These are phyloP conservation scores for Drosophila trichaetosa DNA, from an alignment of 2,888 invertebrate species.

Conservation along the genomic window DNA sequence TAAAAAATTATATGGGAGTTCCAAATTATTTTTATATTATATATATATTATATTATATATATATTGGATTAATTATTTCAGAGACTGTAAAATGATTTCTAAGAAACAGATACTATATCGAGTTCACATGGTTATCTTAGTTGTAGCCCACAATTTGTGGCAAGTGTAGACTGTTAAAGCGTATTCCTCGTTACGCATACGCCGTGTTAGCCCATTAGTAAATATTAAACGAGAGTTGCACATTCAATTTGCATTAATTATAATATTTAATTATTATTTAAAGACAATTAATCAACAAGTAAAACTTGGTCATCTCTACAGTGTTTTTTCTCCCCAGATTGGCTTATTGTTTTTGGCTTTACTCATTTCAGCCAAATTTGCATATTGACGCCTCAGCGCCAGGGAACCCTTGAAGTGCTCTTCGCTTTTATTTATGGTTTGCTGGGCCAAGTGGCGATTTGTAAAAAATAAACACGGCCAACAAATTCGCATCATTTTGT, in stretches of 20 bases:
- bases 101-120: background rate
- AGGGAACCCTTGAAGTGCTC: slow-evolving; percentile 47
- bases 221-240: slow-evolving; percentile 23
- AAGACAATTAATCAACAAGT: slow-evolving; percentile 63
- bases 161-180: background rate
- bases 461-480: slow-evolving; percentile 52
- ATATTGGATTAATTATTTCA: background rate
- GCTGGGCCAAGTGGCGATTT: slow-evolving; percentile 50
- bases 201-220: slow-evolving; percentile 42
- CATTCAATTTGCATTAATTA: slow-evolving; percentile 61
- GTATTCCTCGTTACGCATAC: slow-evolving; percentile 44
- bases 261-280: slow-evolving; percentile 61
- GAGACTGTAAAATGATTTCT: background rate
- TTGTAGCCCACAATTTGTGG: background rate
- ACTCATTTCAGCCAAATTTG: slow-evolving; percentile 45
- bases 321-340: slow-evolving; percentile 6
- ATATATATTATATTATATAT: background rate
- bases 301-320: slow-evolving; percentile 27
- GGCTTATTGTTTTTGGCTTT: slow-evolving; percentile 19
- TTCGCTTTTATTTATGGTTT: slow-evolving; percentile 40
- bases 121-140: background rate
- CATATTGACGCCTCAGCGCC: slow-evolving; percentile 63
- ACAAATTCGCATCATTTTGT: slow-evolving; percentile 61
- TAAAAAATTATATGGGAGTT: too few species aligned
- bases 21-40: background rate